Base-by-base conservation (phyloP, 2,888 invertebrate species). In the Chrysodeixis includens region DNA sequence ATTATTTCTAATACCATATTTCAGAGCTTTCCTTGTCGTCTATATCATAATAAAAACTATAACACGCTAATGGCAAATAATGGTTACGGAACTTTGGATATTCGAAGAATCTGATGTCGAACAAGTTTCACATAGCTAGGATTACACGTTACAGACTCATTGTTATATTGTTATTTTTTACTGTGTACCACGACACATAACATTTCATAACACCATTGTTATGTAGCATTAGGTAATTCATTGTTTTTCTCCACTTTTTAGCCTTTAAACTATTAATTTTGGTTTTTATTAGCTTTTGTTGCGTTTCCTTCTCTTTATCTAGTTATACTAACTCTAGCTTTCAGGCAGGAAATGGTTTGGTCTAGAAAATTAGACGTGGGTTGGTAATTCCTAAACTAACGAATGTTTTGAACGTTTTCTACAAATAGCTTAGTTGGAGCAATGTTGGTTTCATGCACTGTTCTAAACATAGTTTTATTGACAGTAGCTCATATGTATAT, bases 161-260 rank as follows among this genome's bases (percentile, higher is more conserved):
- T 83, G 79, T 82, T 71, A 66, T 51, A 70, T 44, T 83, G 76
- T 61, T 83, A 78, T 62, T 49, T 49, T 49, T 49, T 49, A 20
- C 18, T 46, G 35, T 71, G 56, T 68, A 65, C 58, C 66, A 64
- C 69, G 69, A 61, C 71, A 54, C 63, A 69, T 61, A 54, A 66
- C 49, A 63, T 77, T 67, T 74, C 76, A 53, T 78, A 74, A 81
- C 58, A 67, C 57, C 56, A 71, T 79, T 82, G 71, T 79, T 72
- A 66, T 66, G 58, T 71, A n/a, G 44, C 70, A 66, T 77, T 78
- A 78, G 71, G 62, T 78, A 76, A 78, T 65, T 54, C 71, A 79
- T 78, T 73, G 80, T 82, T 78, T 65, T 62, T 54, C 14, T 54
- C 30, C n/a, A 52, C 30, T 10, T 68, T 74, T 70, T 61, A 14